Percentiles rank a stretch among this genome's conserved stretches.
These are phyloP conservation scores for Thamnaconus septentrionalis DNA, from an alignment of 2,113 vertebrate species.

Conservation along the genomic window DNA sequence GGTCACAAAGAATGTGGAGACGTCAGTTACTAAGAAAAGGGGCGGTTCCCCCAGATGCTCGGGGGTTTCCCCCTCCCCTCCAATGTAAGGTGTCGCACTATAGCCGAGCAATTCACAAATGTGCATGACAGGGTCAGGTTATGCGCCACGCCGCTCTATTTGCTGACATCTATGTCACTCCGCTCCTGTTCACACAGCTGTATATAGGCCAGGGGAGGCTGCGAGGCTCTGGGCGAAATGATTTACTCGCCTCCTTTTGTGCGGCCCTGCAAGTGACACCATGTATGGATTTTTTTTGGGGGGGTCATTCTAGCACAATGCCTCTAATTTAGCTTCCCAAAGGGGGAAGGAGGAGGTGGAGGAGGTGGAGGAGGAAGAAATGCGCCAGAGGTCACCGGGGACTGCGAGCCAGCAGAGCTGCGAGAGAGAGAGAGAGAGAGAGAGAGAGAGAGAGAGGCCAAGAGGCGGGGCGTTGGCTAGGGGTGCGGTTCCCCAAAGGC, in stretches of 20 bases:
- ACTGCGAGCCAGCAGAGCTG: slow-evolving; percentile 57
- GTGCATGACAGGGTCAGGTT: slow-evolving; percentile 53
- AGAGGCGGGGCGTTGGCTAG: slow-evolving; percentile 61
- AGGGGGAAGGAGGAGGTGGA: slow-evolving; percentile 56
- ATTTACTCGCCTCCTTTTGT: slow-evolving; percentile 61
- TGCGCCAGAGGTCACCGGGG: slow-evolving; percentile 77
- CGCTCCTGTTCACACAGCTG: slow-evolving; percentile 34
- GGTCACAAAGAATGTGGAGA: not conserved
- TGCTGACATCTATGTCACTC: slow-evolving; percentile 55
- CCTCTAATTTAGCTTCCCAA: slow-evolving; percentile 78
- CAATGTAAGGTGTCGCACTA: slow-evolving; percentile 15
- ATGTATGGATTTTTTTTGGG: slow-evolving; percentile 78
- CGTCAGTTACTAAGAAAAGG: slow-evolving; percentile 9
- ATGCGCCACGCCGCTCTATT: slow-evolving; percentile 42
- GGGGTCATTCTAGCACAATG: slow-evolving; percentile 78
- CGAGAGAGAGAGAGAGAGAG: not conserved
- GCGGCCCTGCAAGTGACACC: slow-evolving; percentile 62
- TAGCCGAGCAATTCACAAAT: slow-evolving; percentile 34
- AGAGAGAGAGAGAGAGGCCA: slow-evolving; percentile 21
- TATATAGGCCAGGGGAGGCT: slow-evolving; percentile 38
- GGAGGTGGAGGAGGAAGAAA: slow-evolving; percentile 63
- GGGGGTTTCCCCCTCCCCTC: no score
- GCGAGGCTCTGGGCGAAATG: slow-evolving; percentile 52
- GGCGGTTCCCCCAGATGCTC: not conserved
- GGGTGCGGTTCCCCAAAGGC: slow-evolving; percentile 81